Conservation (phyloP, 1,140 invertebrate genomes). For the Papilio dardanus region DNA sequence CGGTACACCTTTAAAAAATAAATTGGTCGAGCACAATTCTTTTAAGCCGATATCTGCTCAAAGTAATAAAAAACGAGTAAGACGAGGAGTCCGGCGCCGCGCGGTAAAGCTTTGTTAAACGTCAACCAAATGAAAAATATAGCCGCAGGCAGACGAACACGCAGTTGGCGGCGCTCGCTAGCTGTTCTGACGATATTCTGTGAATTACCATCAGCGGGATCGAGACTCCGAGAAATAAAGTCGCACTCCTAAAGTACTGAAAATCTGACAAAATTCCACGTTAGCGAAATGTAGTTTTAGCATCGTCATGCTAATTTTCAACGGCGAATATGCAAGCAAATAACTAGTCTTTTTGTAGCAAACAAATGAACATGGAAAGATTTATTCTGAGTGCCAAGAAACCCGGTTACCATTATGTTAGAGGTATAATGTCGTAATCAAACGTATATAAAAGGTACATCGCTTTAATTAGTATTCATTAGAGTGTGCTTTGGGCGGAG, state of each 20-base stretch:
- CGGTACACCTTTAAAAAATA: no score
- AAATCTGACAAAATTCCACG: no score
- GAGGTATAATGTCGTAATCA: neutral
- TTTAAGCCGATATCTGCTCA: neutral
- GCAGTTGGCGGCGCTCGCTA: no score
- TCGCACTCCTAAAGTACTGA: no score
- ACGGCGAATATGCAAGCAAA: no score
- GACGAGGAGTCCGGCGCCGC: neutral
- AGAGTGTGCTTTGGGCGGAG: conserved; percentile 7
- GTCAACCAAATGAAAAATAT: neutral
- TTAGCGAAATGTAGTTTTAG: no score
- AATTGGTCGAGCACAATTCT: no score
- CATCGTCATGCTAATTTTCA: no score
- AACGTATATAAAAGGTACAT: neutral
- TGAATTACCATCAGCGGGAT: no score
- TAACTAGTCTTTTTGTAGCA: neutral
- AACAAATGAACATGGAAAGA: neutral
- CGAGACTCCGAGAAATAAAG: no score
- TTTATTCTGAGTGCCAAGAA: neutral
- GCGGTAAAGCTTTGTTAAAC: neutral
- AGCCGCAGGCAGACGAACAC: neutral
- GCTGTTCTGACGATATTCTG: no score
- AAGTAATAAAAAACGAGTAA: neutral
- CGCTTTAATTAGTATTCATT: conserved; percentile 7
- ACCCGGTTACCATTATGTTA: neutral